Base-by-base conservation (phyloP, 1,140 invertebrate genomes). In the Trigoniulus corallinus region DNA sequence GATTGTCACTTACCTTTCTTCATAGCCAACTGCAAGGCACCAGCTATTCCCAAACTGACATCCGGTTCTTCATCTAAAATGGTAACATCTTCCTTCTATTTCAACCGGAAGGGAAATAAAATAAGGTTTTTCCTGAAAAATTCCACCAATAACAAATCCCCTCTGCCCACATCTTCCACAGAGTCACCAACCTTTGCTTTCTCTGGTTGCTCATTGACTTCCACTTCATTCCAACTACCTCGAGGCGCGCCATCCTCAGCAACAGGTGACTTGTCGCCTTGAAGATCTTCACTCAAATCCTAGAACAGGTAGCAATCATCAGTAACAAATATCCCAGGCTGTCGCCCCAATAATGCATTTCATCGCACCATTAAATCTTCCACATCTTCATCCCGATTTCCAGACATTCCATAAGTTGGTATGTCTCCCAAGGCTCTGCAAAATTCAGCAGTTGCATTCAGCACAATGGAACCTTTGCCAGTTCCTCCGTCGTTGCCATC, bases 371-470 rank as follows among this genome's bases (percentile, higher is more conserved):
- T 77, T 50, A 88, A 73, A 61, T 89, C 83, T 43, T 87, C 82
- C 49, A 77, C 69, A 65, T 81, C 77, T 67, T 84, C 84, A 62
- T 88, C 85, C 53, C 88, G 70, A 67, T 92, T 91, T 34, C 88
- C 84, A 43, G 87, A 51, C 61, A 84, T 76, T 15, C 88, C 84
- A 66, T 89, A 88, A 0, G 86, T 94, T 34, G 91, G 89, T 60
- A 95, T 93, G 64, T 96, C 91, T 22, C 93, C 89, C 1, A 98
- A 71, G 37, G 88, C 92, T 56, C 93, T 76, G 66, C 93, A 97
- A 72, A 97, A 98, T 72, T 98, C 94, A 1, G 91, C 89, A 0
- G 91, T 96, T 13, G 88, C 80, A 71, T 97, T 93, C 26, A 97
- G 67, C 26, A 87, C 76, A 57, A 97, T 93, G 53, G 64, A 63